Evolutionary conservation across 1,140 invertebrate species (phyloP).

Genomic region (Drusus annulatus): DNA sequence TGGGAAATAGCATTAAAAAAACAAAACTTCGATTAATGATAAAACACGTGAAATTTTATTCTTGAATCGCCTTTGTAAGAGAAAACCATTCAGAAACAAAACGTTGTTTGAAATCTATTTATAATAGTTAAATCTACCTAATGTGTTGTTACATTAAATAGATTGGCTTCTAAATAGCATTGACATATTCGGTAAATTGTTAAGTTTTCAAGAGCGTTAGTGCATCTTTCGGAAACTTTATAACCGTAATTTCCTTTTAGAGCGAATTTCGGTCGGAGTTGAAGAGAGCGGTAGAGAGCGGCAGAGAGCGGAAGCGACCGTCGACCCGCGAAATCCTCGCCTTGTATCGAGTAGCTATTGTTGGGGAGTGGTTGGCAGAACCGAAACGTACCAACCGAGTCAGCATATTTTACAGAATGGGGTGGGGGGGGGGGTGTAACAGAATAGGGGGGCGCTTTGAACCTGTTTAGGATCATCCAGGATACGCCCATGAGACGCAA

Average conservation of each 20-base stretch:
- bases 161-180: too few species aligned
- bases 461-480: slow-evolving; percentile 29
- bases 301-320: neutral
- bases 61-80: too few species aligned
- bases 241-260: neutral
- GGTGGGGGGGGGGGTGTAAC: neutral
- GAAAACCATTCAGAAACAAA: too few species aligned
- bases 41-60: too few species aligned
- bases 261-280: slow-evolving; percentile 2
- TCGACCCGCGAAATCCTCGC: slow-evolving; percentile 28
- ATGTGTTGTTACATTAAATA: too few species aligned
- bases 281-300: neutral
- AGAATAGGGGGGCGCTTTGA: slow-evolving; percentile 7
- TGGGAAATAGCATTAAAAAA: too few species aligned
- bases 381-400: slow-evolving; percentile 51
- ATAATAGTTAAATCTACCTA: too few species aligned
- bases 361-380: slow-evolving; percentile 44
- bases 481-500: slow-evolving; percentile 34
- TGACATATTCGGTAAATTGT: too few species aligned
- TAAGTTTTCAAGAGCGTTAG: too few species aligned
- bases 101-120: too few species aligned
- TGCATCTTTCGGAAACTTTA: neutral
- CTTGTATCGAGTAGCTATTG: slow-evolving; percentile 57
- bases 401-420: slow-evolving; percentile 56
- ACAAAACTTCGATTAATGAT: too few species aligned